phyloP scores from a whole-genome alignment of 2,888 invertebrate genomes.

The Cephus nigrinus region DNA sequence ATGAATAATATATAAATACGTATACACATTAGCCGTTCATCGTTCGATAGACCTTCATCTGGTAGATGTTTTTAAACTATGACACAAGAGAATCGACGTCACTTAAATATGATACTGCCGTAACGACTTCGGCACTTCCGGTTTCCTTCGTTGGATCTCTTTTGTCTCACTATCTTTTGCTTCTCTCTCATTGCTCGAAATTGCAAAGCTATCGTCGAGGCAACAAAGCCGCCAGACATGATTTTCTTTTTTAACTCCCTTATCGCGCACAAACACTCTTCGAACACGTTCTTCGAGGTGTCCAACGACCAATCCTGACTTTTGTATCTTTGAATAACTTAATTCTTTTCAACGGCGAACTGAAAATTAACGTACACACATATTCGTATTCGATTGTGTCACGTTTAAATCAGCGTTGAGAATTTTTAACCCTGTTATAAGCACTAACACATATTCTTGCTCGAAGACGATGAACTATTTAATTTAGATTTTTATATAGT shows the following conservation, averaged over 20 bases:
- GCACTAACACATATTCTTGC: conserved; percentile 5
- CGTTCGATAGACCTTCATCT: conserved; percentile 39
- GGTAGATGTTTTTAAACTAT: neutral
- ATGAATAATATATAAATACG: conserved; percentile 40
- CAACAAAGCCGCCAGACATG: neutral
- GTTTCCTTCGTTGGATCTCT: conserved; percentile 25
- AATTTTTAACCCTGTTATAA: neutral
- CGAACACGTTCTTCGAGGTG: neutral
- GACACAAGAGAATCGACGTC: conserved; percentile 19
- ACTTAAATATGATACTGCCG: conserved; percentile 37
- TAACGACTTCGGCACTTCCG: conserved; percentile 30
- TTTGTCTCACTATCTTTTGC: neutral
- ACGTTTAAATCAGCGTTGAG: neutral
- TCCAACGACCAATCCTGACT: neutral
- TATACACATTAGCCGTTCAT: conserved; percentile 40
- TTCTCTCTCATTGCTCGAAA: neutral
- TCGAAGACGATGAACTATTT: conserved; percentile 36
- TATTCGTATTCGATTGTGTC: neutral
- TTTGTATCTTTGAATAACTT: neutral
- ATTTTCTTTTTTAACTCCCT: neutral
- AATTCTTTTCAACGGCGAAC: neutral
- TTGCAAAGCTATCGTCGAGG: neutral
- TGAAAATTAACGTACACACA: neutral
- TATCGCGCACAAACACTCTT: neutral
- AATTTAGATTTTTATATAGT: conserved; percentile 56